Evolutionary conservation across 2,113 vertebrate genomes (phyloP), one percentile per base, ranked within the genome.

Genomic region (Balaeniceps rex): DNA sequence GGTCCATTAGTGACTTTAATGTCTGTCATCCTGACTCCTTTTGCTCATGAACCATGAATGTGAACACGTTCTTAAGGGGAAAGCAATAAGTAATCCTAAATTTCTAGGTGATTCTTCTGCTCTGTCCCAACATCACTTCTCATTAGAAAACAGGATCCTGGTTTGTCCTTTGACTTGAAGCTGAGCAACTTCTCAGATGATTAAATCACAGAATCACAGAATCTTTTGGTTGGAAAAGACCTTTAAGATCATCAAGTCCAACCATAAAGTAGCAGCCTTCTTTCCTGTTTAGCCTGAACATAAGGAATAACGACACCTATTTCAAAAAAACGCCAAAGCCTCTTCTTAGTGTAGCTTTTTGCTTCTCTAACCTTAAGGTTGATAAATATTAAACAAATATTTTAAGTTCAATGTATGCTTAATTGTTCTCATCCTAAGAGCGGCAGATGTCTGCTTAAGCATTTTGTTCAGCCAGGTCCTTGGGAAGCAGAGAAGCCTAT

Each of bases 251-350:
- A n/a, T n/a, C n/a, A n/a, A n/a, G n/a, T n/a, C n/a, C n/a, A n/a
- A n/a, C n/a, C n/a, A n/a, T n/a, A n/a, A n/a, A 28, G 14, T 10
- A 28, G 6, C 1, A 65, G 19, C 8, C 9, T 57, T 16, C 23
- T 74, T 86, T 70, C 7, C 16, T 16, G 23, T 44, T 89, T 64
- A 82, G 31, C 13, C 10, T 46, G 18, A 12, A 12, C 42, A 15
- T 25, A 40, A 57, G 2, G 19, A 82, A 40, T 63, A 60, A 29
- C 9, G 51, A 46, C 3, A 28, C 9, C 8, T 54, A 14, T 81
- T 81, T 3, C 2, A 29, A 29, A 47, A 36, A 23, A 1, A 22
- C 9, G 26, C 1, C 34, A 44, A 54, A 40, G 2, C 1, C 6
- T 7, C 9, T 64, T 49, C 19, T 65, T 57, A 33, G 19, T 36